Evolutionary conservation across 2,797 vertebrate genomes (phyloP).

Genomic region (Clarias platycephalus): DNA sequence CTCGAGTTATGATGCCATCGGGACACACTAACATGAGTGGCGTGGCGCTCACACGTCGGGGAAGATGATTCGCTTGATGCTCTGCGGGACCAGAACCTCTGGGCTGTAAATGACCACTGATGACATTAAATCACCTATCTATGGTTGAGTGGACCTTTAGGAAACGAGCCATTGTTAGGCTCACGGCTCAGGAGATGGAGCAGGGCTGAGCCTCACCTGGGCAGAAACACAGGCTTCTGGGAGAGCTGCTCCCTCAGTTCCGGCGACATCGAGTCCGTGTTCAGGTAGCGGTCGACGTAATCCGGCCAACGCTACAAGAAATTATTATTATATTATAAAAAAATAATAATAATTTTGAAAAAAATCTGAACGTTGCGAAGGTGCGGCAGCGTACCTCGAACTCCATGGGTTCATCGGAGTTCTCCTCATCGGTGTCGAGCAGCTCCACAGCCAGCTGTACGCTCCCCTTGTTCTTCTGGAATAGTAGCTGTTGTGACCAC

Average conservation of each 20-base stretch:
- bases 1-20: constrained; percentile 13
- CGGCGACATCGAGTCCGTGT: constrained; percentile 92
- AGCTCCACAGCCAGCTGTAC: constrained; percentile 92
- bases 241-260: constrained; percentile 96
- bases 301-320: constrained; percentile 94
- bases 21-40: constrained; percentile 5
- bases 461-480: constrained; percentile 85
- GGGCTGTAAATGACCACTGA: constrained; percentile 27
- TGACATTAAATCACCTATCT: constrained; percentile 28
- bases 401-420: constrained; percentile 93
- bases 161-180: constrained; percentile 43
- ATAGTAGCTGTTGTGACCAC: constrained; percentile 80
- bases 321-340: too few species aligned
- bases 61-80: constrained; percentile 22
- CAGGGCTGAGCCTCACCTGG: constrained; percentile 86
- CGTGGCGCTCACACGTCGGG: background rate
- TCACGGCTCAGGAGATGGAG: constrained; percentile 59
- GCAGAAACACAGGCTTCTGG: constrained; percentile 98
- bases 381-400: constrained; percentile 79
- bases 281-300: constrained; percentile 95
- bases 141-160: constrained; percentile 65
- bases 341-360: background rate
- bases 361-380: too few species aligned
- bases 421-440: constrained; percentile 96
- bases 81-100: constrained; percentile 20